phyloP scores from a whole-genome alignment of 2,113 vertebrate species.

The Oncorhynchus keta region DNA sequence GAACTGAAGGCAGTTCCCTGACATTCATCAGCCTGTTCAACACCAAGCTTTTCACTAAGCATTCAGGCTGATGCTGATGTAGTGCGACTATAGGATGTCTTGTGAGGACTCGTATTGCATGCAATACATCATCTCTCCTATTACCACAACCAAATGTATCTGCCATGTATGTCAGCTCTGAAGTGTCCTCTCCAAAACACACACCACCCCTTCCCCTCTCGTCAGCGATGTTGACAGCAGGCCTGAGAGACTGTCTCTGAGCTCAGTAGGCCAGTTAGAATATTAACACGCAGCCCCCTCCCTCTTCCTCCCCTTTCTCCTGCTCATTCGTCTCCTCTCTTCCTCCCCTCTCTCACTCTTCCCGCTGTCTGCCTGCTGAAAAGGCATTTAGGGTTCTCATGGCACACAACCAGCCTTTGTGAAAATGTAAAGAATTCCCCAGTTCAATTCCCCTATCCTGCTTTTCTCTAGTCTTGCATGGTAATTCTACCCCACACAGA shows the following conservation, averaged over 20 bases:
- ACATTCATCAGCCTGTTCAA: neutral
- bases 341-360: neutral
- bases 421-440: slow-evolving; percentile 35
- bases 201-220: neutral
- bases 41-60: no score
- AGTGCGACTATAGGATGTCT: neutral
- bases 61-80: neutral
- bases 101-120: neutral
- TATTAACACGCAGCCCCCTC: slow-evolving; percentile 38
- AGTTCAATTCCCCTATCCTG: neutral
- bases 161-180: neutral
- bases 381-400: slow-evolving; percentile 23
- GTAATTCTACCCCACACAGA: slow-evolving; percentile 7
- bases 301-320: neutral
- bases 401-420: slow-evolving; percentile 22
- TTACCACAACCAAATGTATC: slow-evolving; percentile 1
- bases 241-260: slow-evolving; percentile 1
- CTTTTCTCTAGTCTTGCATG: slow-evolving; percentile 6
- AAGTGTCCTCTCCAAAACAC: neutral
- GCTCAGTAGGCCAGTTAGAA: slow-evolving; percentile 39
- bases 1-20: neutral
- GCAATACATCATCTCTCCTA: slow-evolving; percentile 2
- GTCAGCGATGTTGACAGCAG: neutral
- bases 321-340: neutral
- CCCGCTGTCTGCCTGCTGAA: slow-evolving; percentile 2